phyloP scores from a whole-genome alignment of 1,140 invertebrate genomes.

The Brachionus calyciflorus region DNA sequence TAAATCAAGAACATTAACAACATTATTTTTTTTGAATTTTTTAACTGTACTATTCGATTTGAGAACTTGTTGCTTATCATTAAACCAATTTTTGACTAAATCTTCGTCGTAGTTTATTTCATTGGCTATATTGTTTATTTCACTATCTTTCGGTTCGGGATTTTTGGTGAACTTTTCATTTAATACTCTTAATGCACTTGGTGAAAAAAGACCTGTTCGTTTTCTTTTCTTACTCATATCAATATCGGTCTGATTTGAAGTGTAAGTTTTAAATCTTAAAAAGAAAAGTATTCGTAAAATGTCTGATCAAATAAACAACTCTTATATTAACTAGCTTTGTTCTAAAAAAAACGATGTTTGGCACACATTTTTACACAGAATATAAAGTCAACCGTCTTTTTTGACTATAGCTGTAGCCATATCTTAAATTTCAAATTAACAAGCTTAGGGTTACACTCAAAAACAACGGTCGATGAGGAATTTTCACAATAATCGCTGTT shows the following conservation, averaged over 20 bases:
- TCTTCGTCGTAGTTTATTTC: slow-evolving; percentile 31
- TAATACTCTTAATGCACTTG: not conserved
- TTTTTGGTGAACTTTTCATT: slow-evolving; percentile 25
- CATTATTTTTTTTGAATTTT: slow-evolving; percentile 20
- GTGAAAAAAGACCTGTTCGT: slow-evolving; percentile 15
- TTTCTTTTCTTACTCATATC: slow-evolving; percentile 21
- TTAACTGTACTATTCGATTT: not conserved
- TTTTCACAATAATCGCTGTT: too few species aligned
- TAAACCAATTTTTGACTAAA: slow-evolving; percentile 30
- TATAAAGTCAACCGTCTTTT: too few species aligned
- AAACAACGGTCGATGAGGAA: too few species aligned
- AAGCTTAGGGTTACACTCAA: too few species aligned
- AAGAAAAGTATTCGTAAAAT: too few species aligned
- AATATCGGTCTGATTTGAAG: not conserved
- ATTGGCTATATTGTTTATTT: not conserved
- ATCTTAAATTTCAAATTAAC: too few species aligned
- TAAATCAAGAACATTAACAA: slow-evolving; percentile 16
- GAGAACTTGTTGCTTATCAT: not conserved
- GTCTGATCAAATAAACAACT: too few species aligned
- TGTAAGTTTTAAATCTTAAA: too few species aligned
- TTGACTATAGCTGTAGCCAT: too few species aligned
- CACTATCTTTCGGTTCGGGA: not conserved
- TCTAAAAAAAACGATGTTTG: too few species aligned
- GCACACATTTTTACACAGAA: too few species aligned
- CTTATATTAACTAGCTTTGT: too few species aligned